Conservation (phyloP, 1,140 invertebrate genomes). For the Macrosteles quadrilineatus region DNA sequence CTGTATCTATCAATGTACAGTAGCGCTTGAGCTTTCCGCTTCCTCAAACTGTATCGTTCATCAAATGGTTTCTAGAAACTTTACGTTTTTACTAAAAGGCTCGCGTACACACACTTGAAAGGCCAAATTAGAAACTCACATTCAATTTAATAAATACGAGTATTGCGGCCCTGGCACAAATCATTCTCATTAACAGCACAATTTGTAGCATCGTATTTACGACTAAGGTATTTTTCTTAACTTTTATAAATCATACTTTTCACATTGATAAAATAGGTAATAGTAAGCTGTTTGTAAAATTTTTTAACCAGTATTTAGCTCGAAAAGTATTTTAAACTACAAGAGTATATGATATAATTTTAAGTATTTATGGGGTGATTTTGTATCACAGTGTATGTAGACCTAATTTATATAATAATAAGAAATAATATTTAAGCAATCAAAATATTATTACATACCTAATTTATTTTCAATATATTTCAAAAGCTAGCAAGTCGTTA, state of each 20-base stretch:
- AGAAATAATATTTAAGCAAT: too few relatives aligned
- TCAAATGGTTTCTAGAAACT: slow-evolving; percentile 13
- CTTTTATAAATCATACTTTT: slow-evolving; percentile 7
- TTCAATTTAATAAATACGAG: not conserved
- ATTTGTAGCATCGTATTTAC: not conserved
- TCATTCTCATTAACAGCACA: not conserved
- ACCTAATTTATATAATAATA: too few relatives aligned
- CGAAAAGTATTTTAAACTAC: not conserved
- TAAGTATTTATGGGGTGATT: too few relatives aligned
- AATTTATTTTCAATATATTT: too few relatives aligned
- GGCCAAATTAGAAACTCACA: not conserved
- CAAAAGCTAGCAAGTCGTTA: too few relatives aligned
- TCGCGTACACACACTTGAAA: not conserved
- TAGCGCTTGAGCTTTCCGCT: slow-evolving; percentile 2
- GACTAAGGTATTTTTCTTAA: slow-evolving; percentile 8
- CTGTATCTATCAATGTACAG: slow-evolving; percentile 2
- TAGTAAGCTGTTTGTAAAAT: slow-evolving; percentile 7
- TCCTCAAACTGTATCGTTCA: not conserved
- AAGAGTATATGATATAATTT: too few relatives aligned
- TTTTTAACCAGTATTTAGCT: slow-evolving; percentile 6
- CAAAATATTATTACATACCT: too few relatives aligned
- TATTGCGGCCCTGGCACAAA: not conserved
- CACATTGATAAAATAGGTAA: not conserved
- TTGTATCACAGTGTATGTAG: too few relatives aligned
- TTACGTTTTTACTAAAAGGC: not conserved